Conservation (phyloP, 1,140 invertebrate genomes). For the Centruroides vittatus region DNA sequence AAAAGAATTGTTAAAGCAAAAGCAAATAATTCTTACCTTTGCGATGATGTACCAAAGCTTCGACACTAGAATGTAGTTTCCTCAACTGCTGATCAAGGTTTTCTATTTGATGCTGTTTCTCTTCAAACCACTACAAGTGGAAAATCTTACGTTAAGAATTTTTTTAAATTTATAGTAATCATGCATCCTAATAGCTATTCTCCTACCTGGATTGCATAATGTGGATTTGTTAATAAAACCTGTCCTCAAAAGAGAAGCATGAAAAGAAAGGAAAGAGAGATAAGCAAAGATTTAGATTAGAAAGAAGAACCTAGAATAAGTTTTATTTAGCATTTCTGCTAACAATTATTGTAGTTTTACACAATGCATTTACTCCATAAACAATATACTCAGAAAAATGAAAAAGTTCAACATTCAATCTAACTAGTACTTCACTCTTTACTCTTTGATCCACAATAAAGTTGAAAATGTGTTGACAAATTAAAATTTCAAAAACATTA, state of each 20-base stretch:
- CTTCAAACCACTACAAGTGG: slow-evolving; percentile 86
- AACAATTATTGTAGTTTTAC: too few species aligned
- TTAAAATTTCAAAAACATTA: too few species aligned
- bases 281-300: neutral
- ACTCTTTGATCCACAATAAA: too few species aligned
- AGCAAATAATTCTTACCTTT: slow-evolving; percentile 31
- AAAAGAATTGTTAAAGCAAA: neutral
- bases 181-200: too few species aligned
- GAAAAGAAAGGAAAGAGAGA: neutral
- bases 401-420: too few species aligned
- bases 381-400: too few species aligned
- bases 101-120: slow-evolving; percentile 83
- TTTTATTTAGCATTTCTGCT: too few species aligned
- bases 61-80: slow-evolving; percentile 74
- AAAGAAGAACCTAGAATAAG: too few species aligned
- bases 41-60: slow-evolving; percentile 69
- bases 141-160: slow-evolving; percentile 3
- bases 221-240: slow-evolving; percentile 16
- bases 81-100: slow-evolving; percentile 76
- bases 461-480: too few species aligned
- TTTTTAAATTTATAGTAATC: too few species aligned
- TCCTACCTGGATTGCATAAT: slow-evolving; percentile 15
- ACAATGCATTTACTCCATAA: too few species aligned
- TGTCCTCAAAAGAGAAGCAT: slow-evolving; percentile 4
- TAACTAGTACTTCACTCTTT: too few species aligned